Evolutionary conservation across 2,888 invertebrate species (phyloP).

Genomic region (Drosophila algonquin): DNA sequence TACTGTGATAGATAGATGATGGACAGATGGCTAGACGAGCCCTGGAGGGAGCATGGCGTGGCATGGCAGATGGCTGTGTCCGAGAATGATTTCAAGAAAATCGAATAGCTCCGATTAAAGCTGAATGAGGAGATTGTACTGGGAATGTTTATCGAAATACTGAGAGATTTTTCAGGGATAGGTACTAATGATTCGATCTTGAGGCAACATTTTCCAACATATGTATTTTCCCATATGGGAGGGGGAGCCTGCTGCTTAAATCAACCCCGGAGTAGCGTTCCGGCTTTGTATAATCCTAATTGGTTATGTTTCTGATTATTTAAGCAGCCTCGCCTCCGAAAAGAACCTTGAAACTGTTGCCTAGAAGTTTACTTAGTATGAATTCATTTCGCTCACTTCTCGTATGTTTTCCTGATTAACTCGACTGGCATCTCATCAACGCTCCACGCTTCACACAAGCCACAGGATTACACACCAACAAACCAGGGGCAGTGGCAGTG

Average conservation of each 20-base stretch:
- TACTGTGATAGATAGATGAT: conserved; percentile 49
- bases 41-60: not conserved
- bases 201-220: not conserved
- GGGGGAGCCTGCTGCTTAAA: not conserved
- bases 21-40: conserved; percentile 33
- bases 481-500: not conserved
- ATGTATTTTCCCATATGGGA: not conserved
- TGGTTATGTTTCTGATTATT: conserved; percentile 38
- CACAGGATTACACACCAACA: conserved; percentile 44
- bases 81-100: not conserved
- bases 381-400: conserved; percentile 10
- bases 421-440: conserved; percentile 48
- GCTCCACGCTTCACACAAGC: conserved; percentile 41
- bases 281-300: conserved; percentile 27
- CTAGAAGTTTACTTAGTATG: conserved; percentile 23
- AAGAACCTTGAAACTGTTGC: conserved; percentile 19
- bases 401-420: conserved; percentile 46
- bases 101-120: not conserved
- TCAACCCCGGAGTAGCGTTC: not conserved
- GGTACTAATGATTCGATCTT: no score
- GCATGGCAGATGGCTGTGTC: not conserved
- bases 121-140: not conserved
- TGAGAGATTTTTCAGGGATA: no score
- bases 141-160: no score
- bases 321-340: conserved; percentile 8